Percentiles rank a stretch among this genome's conserved stretches.
Evolutionary conservation across 2,888 invertebrate genomes (phyloP).

Genomic region (Drosophila barbarae): DNA sequence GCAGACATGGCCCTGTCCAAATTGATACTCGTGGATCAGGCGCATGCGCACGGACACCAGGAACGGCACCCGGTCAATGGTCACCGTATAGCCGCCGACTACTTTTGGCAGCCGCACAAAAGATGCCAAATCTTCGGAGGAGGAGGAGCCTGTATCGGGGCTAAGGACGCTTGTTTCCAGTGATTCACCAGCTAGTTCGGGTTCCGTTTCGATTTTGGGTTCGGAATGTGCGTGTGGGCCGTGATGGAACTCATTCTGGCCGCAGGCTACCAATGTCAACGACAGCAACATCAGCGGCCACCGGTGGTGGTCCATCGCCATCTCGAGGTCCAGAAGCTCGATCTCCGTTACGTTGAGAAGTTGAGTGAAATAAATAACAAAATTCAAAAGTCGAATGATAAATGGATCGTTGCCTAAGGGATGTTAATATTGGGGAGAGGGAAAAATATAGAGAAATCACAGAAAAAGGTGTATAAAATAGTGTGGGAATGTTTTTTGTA

Average conservation of each 20-base stretch:
- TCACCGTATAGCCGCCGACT: slow-evolving; percentile 47
- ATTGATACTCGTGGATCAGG: slow-evolving; percentile 20
- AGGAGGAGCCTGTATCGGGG: neutral
- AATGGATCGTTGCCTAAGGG: slow-evolving; percentile 1
- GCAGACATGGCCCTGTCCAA: slow-evolving; percentile 52
- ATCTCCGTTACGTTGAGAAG: neutral
- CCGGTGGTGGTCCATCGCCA: slow-evolving; percentile 12
- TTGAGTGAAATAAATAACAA: neutral
- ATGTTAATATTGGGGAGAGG: neutral
- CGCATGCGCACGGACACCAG: slow-evolving; percentile 54
- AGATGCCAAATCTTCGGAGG: neutral
- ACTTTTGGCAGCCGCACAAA: slow-evolving; percentile 42
- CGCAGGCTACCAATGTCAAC: slow-evolving; percentile 4
- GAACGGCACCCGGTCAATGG: slow-evolving; percentile 39
- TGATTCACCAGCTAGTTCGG: neutral
- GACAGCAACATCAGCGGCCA: slow-evolving; percentile 19
- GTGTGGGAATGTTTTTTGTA: too few relatives aligned
- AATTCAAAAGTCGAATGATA: neutral
- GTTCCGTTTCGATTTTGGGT: neutral
- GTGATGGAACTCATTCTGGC: neutral
- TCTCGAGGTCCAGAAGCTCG: neutral
- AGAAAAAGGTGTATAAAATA: too few relatives aligned
- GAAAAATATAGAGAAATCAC: neutral
- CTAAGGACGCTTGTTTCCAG: too few relatives aligned
- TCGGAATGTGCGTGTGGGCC: neutral